phyloP scores from a whole-genome alignment of 2,888 invertebrate genomes.

The Sesamia inferens region DNA sequence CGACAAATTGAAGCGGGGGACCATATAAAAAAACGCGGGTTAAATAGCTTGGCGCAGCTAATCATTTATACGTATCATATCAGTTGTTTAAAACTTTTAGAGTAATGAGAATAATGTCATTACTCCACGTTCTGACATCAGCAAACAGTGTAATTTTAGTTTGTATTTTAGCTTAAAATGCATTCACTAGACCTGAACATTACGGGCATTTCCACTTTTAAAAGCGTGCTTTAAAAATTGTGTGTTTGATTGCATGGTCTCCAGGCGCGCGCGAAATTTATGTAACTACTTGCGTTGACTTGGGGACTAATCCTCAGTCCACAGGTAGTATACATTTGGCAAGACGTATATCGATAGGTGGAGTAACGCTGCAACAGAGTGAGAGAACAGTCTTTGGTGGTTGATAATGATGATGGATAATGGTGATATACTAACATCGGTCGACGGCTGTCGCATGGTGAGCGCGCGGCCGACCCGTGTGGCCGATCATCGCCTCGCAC shows the following conservation, averaged over 20 bases:
- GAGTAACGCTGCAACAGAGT: neutral
- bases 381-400: neutral
- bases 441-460: slow-evolving; percentile 88
- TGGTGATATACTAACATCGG: slow-evolving; percentile 79
- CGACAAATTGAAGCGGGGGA: too few species aligned
- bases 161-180: too few species aligned
- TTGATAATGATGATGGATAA: neutral
- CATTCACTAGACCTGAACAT: neutral
- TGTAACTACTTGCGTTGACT: neutral
- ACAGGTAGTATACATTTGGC: neutral
- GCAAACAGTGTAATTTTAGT: neutral
- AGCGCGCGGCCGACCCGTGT: slow-evolving; percentile 85
- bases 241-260: slow-evolving; percentile 4
- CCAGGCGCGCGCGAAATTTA: neutral
- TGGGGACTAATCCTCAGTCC: neutral
- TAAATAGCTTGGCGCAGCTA: too few species aligned
- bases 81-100: neutral
- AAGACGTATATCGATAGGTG: neutral
- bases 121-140: neutral
- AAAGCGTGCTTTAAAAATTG: neutral
- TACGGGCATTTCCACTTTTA: neutral
- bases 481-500: slow-evolving; percentile 85
- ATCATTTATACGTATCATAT: neutral
- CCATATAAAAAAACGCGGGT: too few species aligned
- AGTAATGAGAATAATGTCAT: neutral